Evolutionary conservation across 2,113 vertebrate genomes (phyloP), one percentile per base, ranked within the genome.

Genomic region (Labeo catla): DNA sequence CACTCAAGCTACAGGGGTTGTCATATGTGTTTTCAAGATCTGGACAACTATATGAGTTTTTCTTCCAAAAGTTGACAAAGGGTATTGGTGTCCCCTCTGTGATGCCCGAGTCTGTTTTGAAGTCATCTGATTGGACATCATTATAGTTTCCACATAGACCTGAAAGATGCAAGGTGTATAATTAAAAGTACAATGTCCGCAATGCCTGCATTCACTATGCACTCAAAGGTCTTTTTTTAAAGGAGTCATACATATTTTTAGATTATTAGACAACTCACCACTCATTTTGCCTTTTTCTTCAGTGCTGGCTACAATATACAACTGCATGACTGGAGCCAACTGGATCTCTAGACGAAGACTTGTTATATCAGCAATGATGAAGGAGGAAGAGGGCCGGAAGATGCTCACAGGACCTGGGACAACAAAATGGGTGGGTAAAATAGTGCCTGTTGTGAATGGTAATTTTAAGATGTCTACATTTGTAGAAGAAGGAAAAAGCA

Each of bases 151-250:
- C 88, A 78, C 88, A 89, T 10, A 89, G 63, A 52, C 88, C 88
- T 89, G 66, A 39, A 59, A n/a, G 4, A 78, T 83, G 5, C n/a
- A 50, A 23, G 10, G 73, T 50, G 76, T 34, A 77, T 13, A 91
- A 94, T 91, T 96, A 98, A 8, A 95, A 96, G 82, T 97, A 95
- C 93, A 0, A 96, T 97, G 78, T 96, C 96, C 88, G 98, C 36
- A 36, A 68, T 68, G 36, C 34, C 28, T 28, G 28, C 28, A 36
- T 36, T 36, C 66, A 39, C 15, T 70, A 21, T 43, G 9, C 9
- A 73, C 70, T 12, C 5, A 74, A 47, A n/a, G 1, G 39, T 8
- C 21, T 21, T 36, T 16, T 19, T 57, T 21, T n/a, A n/a, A n/a
- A 73, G 8, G 36, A 10, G 8, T 45, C 68, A 73, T n/a, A n/a